Conservation (phyloP, 2,797 vertebrate species). For the Sebastes paucispinis region DNA sequence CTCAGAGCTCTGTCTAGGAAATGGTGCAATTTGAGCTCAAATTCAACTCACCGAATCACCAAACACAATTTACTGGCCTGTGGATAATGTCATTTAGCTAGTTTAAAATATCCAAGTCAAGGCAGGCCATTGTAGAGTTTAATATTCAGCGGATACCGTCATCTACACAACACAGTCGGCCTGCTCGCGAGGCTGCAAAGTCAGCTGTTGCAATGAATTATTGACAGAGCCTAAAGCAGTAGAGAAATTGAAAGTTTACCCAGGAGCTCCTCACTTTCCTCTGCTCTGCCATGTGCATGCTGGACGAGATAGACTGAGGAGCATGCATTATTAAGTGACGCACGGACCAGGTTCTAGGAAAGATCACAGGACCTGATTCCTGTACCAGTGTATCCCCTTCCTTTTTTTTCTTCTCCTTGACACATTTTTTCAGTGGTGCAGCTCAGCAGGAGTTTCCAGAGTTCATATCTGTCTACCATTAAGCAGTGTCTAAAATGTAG, state of each 20-base stretch:
- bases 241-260: slow-evolving; percentile 72
- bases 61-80: not conserved
- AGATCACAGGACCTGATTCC: slow-evolving; percentile 18
- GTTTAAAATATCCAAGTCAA: not conserved
- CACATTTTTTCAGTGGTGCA: not conserved
- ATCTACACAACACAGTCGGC: not conserved
- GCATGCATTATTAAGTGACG: slow-evolving; percentile 63
- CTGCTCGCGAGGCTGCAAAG: slow-evolving; percentile 32
- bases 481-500: not conserved
- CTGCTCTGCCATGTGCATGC: slow-evolving; percentile 26
- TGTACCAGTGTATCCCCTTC: not conserved
- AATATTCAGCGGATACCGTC: slow-evolving; percentile 38
- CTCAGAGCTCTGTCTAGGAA: not conserved
- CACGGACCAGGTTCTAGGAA: slow-evolving; percentile 18
- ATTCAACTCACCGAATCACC: not conserved
- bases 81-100: slow-evolving; percentile 2
- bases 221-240: slow-evolving; percentile 68
- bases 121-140: slow-evolving; percentile 20
- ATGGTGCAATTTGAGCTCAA: not conserved
- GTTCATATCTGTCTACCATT: not conserved
- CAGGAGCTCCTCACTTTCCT: slow-evolving; percentile 52
- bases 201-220: slow-evolving; percentile 73
- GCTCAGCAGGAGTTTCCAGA: not conserved
- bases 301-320: slow-evolving; percentile 26
- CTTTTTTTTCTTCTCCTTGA: not conserved